A percentile compares a stretch with the other conserved stretches of the same genome.
phyloP scores from a whole-genome alignment of 1,140 invertebrate genomes.

The Gryon sp. region DNA sequence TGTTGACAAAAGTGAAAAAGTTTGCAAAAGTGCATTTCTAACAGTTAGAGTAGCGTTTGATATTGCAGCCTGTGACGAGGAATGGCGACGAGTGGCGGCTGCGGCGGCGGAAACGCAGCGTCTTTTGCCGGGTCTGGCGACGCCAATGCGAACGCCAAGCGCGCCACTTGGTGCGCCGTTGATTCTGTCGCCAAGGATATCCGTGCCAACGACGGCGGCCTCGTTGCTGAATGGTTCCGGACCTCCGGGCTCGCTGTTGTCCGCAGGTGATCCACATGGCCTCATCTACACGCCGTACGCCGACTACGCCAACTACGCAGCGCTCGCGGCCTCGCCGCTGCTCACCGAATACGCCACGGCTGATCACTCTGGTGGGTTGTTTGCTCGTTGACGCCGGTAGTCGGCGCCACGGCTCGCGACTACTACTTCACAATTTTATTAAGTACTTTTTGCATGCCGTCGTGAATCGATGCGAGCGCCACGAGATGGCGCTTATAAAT shows the following conservation, averaged over 20 bases:
- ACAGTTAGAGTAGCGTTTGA: constrained; percentile 70
- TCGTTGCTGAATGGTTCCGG: constrained; percentile 86
- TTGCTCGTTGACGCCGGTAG: constrained; percentile 84
- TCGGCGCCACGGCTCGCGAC: constrained; percentile 39
- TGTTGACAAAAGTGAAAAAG: not conserved
- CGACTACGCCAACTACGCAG: constrained; percentile 93
- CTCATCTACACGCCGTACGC: constrained; percentile 88
- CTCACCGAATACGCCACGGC: constrained; percentile 90
- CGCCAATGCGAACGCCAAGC: constrained; percentile 84
- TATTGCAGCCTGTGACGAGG: constrained; percentile 86
- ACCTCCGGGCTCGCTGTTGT: constrained; percentile 83
- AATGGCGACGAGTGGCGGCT: constrained; percentile 87
- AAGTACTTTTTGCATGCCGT: constrained; percentile 45
- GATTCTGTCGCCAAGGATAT: constrained; percentile 92
- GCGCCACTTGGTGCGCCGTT: constrained; percentile 90
- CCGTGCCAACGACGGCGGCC: constrained; percentile 87
- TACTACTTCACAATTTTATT: constrained; percentile 12
- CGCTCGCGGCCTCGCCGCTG: constrained; percentile 88
- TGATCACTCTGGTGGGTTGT: constrained; percentile 97
- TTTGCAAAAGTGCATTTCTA: constrained; percentile 32
- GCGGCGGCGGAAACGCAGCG: constrained; percentile 87
- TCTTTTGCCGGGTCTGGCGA: constrained; percentile 83
- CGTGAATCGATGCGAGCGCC: not conserved
- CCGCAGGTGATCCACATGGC: constrained; percentile 82
- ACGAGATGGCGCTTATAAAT: too few relatives aligned